phyloP scores from a whole-genome alignment of 2,113 vertebrate genomes.

The Nesogale talazaci region DNA sequence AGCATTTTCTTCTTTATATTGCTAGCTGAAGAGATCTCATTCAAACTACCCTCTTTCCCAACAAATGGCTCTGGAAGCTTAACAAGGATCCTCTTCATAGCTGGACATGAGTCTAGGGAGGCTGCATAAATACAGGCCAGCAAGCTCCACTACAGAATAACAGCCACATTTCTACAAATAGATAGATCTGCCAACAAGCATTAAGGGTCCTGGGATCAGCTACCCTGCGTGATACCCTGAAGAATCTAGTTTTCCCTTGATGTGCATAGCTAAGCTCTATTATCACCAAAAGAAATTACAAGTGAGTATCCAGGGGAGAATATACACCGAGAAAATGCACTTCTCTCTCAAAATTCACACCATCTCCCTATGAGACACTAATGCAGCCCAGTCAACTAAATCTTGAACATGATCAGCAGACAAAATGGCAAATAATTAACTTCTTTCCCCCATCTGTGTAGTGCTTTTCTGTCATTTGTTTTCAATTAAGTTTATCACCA shows the following conservation, averaged over 20 bases:
- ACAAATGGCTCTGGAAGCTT: conserved; percentile 47
- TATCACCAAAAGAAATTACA: conserved; percentile 53
- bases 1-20: conserved; percentile 30
- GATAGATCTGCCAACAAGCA: conserved; percentile 58
- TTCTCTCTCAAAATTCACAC: conserved; percentile 55
- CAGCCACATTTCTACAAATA: conserved; percentile 64
- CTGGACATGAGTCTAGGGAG: conserved; percentile 29
- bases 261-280: conserved; percentile 56
- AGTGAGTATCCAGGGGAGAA: conserved; percentile 32
- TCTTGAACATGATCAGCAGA: conserved; percentile 7
- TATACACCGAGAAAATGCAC: conserved; percentile 42
- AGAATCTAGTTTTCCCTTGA: conserved; percentile 56
- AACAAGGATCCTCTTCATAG: conserved; percentile 53
- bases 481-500: conserved; percentile 58
- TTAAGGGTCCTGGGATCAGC: conserved; percentile 29
- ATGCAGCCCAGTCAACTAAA: conserved; percentile 17
- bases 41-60: conserved; percentile 57
- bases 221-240: conserved; percentile 13
- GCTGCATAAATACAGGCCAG: not conserved
- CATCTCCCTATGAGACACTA: conserved; percentile 58
- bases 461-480: conserved; percentile 57
- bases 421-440: conserved; percentile 67
- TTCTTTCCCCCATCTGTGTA: conserved; percentile 33
- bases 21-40: conserved; percentile 52
- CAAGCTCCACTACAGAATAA: conserved; percentile 10